A percentile compares a stretch with the other conserved stretches of the same genome.
phyloP scores from a whole-genome alignment of 2,113 vertebrate genomes.

The Aphyosemion australe region DNA sequence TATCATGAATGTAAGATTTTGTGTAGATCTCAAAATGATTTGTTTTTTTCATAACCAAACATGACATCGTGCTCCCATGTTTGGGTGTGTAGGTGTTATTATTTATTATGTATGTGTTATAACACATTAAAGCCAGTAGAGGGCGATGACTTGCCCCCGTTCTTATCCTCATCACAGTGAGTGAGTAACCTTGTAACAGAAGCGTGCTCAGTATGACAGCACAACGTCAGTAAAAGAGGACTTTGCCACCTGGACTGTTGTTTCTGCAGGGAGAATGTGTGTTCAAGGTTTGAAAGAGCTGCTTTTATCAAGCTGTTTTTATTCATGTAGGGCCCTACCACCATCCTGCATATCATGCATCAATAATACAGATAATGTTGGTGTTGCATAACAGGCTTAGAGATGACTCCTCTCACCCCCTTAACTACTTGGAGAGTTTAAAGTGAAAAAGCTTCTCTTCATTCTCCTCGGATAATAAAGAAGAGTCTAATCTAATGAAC shows the following conservation, averaged over 20 bases:
- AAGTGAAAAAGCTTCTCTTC: slow-evolving; percentile 8
- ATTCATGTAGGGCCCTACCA: too few relatives aligned
- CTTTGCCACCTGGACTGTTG: slow-evolving; percentile 16
- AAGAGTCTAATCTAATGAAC: slow-evolving; percentile 58
- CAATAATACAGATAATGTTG: background rate
- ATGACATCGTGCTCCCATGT: too few relatives aligned
- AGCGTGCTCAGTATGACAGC: slow-evolving; percentile 13
- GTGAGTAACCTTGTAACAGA: slow-evolving; percentile 28
- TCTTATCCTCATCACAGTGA: slow-evolving; percentile 4
- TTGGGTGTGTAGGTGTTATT: too few relatives aligned
- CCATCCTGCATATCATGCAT: background rate
- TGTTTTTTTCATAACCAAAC: too few relatives aligned
- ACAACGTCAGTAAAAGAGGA: slow-evolving; percentile 11
- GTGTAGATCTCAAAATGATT: too few relatives aligned
- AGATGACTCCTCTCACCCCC: background rate
- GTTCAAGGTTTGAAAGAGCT: background rate
- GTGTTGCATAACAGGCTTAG: background rate
- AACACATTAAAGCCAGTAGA: slow-evolving; percentile 60
- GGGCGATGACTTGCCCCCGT: slow-evolving; percentile 57
- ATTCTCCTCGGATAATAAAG: slow-evolving; percentile 47
- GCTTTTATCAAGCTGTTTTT: slow-evolving; percentile 1
- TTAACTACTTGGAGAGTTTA: background rate
- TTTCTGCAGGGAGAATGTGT: background rate
- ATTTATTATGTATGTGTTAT: background rate
- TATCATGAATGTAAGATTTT: too few relatives aligned